A percentile compares a stretch with the other conserved stretches of the same genome.
Conservation (phyloP, 2,888 invertebrate genomes). For the Zootermopsis nevadensis region DNA sequence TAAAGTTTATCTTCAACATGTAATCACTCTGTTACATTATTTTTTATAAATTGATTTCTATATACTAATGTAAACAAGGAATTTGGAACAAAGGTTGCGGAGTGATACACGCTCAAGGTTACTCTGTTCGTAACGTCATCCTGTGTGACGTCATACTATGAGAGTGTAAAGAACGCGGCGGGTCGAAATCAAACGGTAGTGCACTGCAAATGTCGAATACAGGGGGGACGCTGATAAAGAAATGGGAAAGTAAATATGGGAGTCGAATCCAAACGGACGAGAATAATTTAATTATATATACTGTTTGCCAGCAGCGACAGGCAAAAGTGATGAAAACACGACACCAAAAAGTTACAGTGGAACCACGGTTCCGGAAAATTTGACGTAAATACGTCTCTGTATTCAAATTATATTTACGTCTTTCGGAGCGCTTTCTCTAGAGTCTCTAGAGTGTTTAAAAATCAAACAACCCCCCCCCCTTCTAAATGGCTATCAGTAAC, state of each 20-base stretch:
- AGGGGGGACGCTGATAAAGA: neutral
- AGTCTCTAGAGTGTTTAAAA: no score
- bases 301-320: no score
- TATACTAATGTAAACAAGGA: slow-evolving; percentile 52
- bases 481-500: no score
- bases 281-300: no score
- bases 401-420: no score
- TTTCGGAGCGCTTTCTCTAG: no score
- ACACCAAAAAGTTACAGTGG: no score
- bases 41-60: neutral
- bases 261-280: neutral
- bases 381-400: no score
- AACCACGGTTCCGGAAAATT: no score
- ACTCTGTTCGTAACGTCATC: slow-evolving; percentile 53
- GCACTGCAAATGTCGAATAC: slow-evolving; percentile 5
- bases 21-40: neutral
- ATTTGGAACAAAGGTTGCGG: slow-evolving; percentile 54
- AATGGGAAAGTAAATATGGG: neutral
- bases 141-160: slow-evolving; percentile 50
- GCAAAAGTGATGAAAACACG: no score
- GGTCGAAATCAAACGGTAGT: slow-evolving; percentile 43
- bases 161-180: slow-evolving; percentile 49
- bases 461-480: no score
- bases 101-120: slow-evolving; percentile 56
- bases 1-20: neutral